phyloP scores from a whole-genome alignment of 2,797 vertebrate genomes.

The Hydrolagus colliei region DNA sequence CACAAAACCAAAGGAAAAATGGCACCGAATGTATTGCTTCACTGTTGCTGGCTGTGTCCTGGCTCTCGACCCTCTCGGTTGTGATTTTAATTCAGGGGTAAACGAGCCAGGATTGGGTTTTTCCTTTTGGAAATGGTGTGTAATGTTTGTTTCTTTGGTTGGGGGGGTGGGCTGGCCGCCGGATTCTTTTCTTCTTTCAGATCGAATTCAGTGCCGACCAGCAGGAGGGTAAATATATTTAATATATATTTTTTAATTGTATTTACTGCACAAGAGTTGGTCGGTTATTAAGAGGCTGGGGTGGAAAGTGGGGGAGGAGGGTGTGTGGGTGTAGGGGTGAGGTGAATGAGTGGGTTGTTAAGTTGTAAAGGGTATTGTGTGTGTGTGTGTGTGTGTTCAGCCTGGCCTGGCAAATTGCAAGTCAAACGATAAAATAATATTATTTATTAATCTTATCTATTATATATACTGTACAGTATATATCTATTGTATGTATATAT shows the following conservation, averaged over 20 bases:
- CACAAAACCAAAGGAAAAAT: too few relatives aligned
- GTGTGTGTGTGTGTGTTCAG: background rate
- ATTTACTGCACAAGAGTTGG: too few relatives aligned
- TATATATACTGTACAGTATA: too few relatives aligned
- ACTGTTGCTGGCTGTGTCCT: too few relatives aligned
- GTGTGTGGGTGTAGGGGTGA: background rate
- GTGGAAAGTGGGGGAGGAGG: background rate
- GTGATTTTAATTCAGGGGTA: background rate
- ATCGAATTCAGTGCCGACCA: constrained; percentile 64
- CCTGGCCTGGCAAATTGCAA: background rate
- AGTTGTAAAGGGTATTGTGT: background rate
- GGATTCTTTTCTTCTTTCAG: constrained; percentile 66
- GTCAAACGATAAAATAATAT: too few relatives aligned
- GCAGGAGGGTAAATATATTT: constrained; percentile 62
- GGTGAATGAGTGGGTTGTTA: background rate
- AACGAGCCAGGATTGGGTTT: background rate
- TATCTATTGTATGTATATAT: too few relatives aligned
- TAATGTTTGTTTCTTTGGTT: background rate
- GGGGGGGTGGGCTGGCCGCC: constrained; percentile 28
- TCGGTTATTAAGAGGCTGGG: background rate
- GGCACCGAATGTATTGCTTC: too few relatives aligned
- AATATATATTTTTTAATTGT: too few relatives aligned
- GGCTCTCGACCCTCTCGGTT: background rate
- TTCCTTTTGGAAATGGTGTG: background rate
- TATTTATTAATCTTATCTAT: too few relatives aligned